These are phyloP conservation scores for Silvanus unidentatus DNA, from an alignment of 2,888 invertebrate species.

Conservation along the genomic window DNA sequence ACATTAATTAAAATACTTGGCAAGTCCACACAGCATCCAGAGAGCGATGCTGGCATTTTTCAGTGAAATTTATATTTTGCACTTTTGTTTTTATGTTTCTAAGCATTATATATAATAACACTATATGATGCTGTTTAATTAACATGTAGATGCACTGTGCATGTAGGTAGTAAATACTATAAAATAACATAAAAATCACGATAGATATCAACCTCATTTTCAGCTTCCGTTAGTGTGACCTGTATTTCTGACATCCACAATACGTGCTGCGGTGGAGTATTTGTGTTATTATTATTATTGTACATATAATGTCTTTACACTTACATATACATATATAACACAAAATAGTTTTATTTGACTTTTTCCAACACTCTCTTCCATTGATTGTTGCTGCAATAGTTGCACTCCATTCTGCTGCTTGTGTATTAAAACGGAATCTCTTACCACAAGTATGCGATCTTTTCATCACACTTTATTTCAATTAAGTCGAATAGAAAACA, in stretches of 20 bases:
- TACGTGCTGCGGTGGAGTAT: constrained; percentile 26
- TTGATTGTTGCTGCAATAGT: constrained; percentile 19
- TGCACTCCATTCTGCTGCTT: too few species aligned
- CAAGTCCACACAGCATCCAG: too few species aligned
- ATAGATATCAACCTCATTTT: constrained; percentile 28
- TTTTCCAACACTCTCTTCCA: constrained; percentile 17
- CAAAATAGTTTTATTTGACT: constrained; percentile 6
- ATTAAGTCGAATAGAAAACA: too few species aligned
- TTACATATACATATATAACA: background rate
- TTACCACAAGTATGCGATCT: constrained; percentile 18
- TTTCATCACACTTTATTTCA: too few species aligned
- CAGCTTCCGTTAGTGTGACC: constrained; percentile 29
- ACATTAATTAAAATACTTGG: constrained; percentile 16
- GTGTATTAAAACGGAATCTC: constrained; percentile 1
- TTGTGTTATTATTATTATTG: constrained; percentile 20
- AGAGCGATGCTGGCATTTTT: constrained; percentile 9
- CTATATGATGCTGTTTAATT: constrained; percentile 9
- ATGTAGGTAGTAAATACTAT: constrained; percentile 17
- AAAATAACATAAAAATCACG: constrained; percentile 21
- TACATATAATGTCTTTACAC: constrained; percentile 14
- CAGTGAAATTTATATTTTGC: constrained; percentile 13
- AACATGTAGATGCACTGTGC: constrained; percentile 9
- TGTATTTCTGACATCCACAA: constrained; percentile 26
- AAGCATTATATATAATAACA: background rate
- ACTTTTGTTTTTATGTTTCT: constrained; percentile 10